Percentiles rank a stretch among this genome's conserved stretches.
phyloP scores from a whole-genome alignment of 2,797 vertebrate species.

The Sebastes cheni region DNA sequence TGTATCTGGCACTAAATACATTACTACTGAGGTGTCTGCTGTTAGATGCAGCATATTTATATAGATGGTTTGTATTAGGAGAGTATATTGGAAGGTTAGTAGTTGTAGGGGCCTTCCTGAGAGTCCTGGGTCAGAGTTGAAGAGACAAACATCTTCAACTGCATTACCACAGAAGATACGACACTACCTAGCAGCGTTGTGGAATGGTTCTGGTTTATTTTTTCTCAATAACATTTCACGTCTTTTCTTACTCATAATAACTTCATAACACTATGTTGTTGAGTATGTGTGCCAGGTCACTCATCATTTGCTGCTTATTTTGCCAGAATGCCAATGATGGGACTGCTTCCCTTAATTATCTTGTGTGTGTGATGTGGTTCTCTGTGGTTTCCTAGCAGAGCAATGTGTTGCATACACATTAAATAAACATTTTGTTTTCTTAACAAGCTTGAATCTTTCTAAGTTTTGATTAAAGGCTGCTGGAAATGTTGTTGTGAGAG shows the following conservation, averaged over 20 bases:
- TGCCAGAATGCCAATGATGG: neutral
- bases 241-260: neutral
- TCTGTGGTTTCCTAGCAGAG: neutral
- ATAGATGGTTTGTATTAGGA: no score
- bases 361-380: neutral
- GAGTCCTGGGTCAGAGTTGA: no score
- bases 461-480: neutral
- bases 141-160: no score
- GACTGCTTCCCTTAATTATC: neutral
- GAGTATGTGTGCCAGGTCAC: neutral
- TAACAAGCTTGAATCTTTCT: neutral
- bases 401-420: neutral
- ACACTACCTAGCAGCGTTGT: neutral
- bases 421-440: neutral
- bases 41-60: no score
- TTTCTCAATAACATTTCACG: neutral
- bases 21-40: no score
- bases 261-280: neutral
- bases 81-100: no score
- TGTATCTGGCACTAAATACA: neutral
- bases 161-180: no score
- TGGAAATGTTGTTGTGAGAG: neutral
- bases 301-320: neutral
- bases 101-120: no score
- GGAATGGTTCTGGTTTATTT: neutral